Conservation (phyloP, 1,140 invertebrate genomes). For the Hylaeus anthracinus region DNA sequence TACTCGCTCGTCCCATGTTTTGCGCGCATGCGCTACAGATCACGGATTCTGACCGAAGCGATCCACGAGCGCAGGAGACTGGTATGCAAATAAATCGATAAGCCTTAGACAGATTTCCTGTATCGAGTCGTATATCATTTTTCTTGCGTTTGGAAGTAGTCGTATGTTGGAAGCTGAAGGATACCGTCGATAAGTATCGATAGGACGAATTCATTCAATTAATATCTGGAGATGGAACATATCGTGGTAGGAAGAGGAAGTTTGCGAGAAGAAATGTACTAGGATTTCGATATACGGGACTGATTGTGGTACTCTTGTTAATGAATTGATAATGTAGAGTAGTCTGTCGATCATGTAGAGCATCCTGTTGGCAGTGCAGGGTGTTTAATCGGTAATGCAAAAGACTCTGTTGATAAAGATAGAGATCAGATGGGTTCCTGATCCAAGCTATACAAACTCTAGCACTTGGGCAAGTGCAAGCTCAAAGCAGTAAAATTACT, state of each 20-base stretch:
- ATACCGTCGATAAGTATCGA: conserved; percentile 1
- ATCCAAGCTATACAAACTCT: no score
- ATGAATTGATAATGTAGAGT: no score
- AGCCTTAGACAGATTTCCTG: conserved; percentile 6
- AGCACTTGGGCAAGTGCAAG: no score
- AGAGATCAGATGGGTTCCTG: no score
- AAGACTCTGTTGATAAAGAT: no score
- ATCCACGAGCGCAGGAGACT: neutral
- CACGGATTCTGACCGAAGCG: neutral
- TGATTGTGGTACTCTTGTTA: no score
- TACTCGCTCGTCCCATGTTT: neutral
- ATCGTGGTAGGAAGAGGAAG: neutral
- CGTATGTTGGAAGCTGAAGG: neutral
- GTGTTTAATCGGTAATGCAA: no score
- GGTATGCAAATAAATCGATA: conserved; percentile 33
- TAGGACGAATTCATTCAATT: conserved; percentile 14
- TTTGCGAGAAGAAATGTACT: neutral
- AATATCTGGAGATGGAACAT: neutral
- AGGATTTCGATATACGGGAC: no score
- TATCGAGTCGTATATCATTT: neutral
- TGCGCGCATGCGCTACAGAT: no score
- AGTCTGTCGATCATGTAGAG: no score
- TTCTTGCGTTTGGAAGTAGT: neutral
- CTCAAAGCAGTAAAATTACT: no score
- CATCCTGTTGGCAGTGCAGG: no score